These are phyloP conservation scores for Margarornis squamiger DNA, from an alignment of 2,797 vertebrate genomes.

Conservation along the genomic window DNA sequence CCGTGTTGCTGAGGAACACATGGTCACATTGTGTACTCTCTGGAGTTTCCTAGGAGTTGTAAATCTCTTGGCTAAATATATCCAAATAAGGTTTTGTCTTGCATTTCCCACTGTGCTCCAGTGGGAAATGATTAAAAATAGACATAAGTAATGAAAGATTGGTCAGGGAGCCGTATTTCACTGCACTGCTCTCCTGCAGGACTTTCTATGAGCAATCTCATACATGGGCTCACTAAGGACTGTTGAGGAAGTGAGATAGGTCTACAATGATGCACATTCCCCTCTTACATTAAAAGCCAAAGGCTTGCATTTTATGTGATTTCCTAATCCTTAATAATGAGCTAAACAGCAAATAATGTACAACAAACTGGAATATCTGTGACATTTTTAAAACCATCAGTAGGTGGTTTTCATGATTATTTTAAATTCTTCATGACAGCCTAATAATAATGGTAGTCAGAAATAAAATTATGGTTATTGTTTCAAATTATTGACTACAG, in stretches of 20 bases:
- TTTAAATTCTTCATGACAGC: background rate
- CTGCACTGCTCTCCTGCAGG: background rate
- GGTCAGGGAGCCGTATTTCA: background rate
- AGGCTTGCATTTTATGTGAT: background rate
- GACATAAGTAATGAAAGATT: background rate
- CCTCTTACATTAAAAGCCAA: background rate
- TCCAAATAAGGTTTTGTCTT: background rate
- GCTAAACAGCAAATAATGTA: background rate
- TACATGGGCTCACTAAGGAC: background rate
- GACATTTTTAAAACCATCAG: background rate
- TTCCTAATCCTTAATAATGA: background rate
- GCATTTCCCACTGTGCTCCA: background rate
- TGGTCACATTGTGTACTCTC: background rate
- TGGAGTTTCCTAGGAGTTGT: background rate
- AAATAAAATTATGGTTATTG: background rate
- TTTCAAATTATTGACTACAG: background rate
- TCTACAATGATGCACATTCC: background rate
- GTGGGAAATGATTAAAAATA: background rate
- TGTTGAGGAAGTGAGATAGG: background rate
- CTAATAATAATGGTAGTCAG: background rate
- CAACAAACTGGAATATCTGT: background rate
- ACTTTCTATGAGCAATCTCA: background rate
- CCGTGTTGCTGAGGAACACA: background rate
- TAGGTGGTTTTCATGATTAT: background rate
- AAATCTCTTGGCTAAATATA: conserved; percentile 5